Evolutionary conservation across 37 sponge, comb jelly and placozoan genomes (phyloP).

Genomic region (Beroe forskalii): DNA sequence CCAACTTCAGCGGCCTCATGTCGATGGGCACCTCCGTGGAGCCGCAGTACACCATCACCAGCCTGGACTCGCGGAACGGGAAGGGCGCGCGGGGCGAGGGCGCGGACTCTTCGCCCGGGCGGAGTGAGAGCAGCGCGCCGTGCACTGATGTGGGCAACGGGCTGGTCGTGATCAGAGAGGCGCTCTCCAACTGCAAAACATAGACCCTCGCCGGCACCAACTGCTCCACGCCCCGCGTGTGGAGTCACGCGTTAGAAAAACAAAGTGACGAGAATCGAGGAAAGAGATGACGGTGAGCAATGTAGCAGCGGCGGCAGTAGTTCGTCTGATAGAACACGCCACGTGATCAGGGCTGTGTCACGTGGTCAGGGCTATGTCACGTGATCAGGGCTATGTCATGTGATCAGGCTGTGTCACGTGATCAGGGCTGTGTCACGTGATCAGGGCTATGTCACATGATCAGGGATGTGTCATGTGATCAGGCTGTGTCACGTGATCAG

Average conservation of each 20-base stretch:
- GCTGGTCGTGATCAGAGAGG: slow-evolving; percentile 54
- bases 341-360: too few relatives aligned
- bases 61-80: slow-evolving; percentile 47
- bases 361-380: too few relatives aligned
- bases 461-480: too few relatives aligned
- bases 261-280: too few relatives aligned
- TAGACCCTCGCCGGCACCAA: neutral
- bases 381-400: too few relatives aligned
- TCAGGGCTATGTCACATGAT: too few relatives aligned
- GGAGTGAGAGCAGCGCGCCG: neutral
- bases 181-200: slow-evolving; percentile 46
- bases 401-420: too few relatives aligned
- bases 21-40: slow-evolving; percentile 36
- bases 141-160: slow-evolving; percentile 56
- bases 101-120: neutral
- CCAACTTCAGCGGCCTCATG: slow-evolving; percentile 27
- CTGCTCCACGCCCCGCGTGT: neutral
- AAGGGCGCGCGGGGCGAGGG: neutral
- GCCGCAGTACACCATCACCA: slow-evolving; percentile 60
- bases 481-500: too few relatives aligned
- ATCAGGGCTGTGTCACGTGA: too few relatives aligned
- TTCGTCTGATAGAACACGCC: too few relatives aligned
- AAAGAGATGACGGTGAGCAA: neutral
- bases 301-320: too few relatives aligned
- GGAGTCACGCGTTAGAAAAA: neutral